Conservation (phyloP, 2,888 invertebrate genomes). For the Pyrrhosoma nymphula region DNA sequence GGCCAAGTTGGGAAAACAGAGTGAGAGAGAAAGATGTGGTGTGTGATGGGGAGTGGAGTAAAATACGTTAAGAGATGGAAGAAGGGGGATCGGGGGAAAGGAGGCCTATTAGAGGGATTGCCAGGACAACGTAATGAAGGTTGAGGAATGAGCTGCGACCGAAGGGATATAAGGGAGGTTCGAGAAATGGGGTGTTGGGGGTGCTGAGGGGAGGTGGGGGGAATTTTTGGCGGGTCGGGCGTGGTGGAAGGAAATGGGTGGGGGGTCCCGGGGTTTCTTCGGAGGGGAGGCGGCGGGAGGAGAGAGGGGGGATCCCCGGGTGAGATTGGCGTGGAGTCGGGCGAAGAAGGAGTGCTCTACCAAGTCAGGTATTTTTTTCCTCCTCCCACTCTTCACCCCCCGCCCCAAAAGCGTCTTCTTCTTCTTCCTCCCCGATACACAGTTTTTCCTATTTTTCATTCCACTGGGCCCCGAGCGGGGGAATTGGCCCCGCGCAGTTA, state of each 20-base stretch:
- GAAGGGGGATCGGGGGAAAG: constrained; percentile 66
- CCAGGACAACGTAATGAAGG: constrained; percentile 65
- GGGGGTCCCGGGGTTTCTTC: background rate
- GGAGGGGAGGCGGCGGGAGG: background rate
- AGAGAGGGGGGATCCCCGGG: background rate
- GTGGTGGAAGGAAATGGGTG: background rate
- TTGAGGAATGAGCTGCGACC: constrained; percentile 62
- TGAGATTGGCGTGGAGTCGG: constrained; percentile 13
- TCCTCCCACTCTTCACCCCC: background rate
- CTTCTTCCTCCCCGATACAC: constrained; percentile 16
- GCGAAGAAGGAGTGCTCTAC: background rate
- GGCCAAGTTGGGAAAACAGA: background rate
- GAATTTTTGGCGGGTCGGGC: background rate
- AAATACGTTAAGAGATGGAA: too few species aligned
- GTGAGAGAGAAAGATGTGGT: constrained; percentile 67
- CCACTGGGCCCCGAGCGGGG: background rate
- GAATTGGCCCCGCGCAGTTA: background rate
- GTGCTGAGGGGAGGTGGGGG: background rate
- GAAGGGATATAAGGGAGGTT: background rate
- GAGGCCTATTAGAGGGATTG: constrained; percentile 37
- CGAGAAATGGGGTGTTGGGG: background rate
- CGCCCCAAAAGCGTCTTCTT: background rate
- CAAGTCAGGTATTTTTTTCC: background rate
- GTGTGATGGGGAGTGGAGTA: constrained; percentile 72
- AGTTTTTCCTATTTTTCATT: constrained; percentile 60